Evolutionary conservation across 2,888 invertebrate genomes (phyloP).

Genomic region (Sarcophaga subvicina): DNA sequence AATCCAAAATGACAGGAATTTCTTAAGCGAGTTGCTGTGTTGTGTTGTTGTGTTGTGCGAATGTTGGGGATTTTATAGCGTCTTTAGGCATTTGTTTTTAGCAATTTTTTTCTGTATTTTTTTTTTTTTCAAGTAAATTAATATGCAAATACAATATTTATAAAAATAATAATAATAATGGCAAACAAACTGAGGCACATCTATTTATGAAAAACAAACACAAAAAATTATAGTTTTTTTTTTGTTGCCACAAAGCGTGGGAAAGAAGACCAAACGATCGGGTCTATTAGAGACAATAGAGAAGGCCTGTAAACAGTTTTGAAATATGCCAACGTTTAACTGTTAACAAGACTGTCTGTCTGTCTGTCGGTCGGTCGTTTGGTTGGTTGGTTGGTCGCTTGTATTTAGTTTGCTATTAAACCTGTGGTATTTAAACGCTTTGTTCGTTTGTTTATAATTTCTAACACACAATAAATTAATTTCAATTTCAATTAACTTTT

Average conservation of each 20-base stretch:
- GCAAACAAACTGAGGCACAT: conserved; percentile 19
- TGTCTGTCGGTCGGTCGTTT: too few relatives aligned
- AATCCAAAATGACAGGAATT: conserved; percentile 21
- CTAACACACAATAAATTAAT: not conserved
- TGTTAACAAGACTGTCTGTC: not conserved
- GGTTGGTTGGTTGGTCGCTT: too few relatives aligned
- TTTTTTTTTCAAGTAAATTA: conserved; percentile 48
- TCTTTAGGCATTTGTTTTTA: conserved; percentile 20
- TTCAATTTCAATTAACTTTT: conserved; percentile 13
- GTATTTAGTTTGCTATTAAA: too few relatives aligned
- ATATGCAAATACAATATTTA: conserved; percentile 63
- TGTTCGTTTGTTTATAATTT: not conserved
- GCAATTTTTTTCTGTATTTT: conserved; percentile 5
- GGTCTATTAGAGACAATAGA: too few relatives aligned
- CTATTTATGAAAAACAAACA: not conserved
- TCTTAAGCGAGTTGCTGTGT: conserved; percentile 4
- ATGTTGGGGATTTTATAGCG: conserved; percentile 10
- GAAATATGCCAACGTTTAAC: not conserved
- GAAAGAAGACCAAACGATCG: conserved; percentile 41
- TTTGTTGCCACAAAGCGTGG: conserved; percentile 49
- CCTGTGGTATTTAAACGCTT: not conserved
- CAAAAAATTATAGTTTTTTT: not conserved
- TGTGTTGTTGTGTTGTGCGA: not conserved
- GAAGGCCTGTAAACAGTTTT: too few relatives aligned
- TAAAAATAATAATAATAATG: conserved; percentile 43